phyloP scores from a whole-genome alignment of 2,888 invertebrate genomes.

The Octodonta nipae region DNA sequence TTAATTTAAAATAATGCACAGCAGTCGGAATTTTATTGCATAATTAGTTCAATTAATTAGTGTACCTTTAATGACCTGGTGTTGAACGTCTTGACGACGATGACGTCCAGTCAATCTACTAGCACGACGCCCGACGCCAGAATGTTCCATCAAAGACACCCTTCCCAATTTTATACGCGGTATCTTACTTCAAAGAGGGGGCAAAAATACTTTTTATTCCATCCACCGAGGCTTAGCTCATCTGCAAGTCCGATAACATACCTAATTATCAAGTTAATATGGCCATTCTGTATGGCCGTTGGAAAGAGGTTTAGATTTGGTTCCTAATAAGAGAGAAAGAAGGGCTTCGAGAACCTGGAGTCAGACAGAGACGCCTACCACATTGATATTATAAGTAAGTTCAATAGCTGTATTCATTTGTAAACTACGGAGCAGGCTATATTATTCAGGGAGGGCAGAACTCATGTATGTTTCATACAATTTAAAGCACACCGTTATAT shows the following conservation, averaged over 20 bases:
- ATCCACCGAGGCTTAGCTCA: slow-evolving; percentile 59
- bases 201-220: slow-evolving; percentile 58
- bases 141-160: slow-evolving; percentile 38
- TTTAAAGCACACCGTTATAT: slow-evolving; percentile 41
- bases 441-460: slow-evolving; percentile 38
- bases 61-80: slow-evolving; percentile 22
- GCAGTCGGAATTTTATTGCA: too few relatives aligned
- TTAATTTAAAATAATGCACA: too few relatives aligned
- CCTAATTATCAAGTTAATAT: slow-evolving; percentile 85
- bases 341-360: slow-evolving; percentile 20
- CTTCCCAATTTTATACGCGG: slow-evolving; percentile 38
- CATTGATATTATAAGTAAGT: slow-evolving; percentile 60
- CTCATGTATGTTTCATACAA: slow-evolving; percentile 48
- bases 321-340: slow-evolving; percentile 35
- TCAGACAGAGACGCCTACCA: slow-evolving; percentile 31
- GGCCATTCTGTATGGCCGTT: slow-evolving; percentile 57
- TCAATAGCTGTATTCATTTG: slow-evolving; percentile 60
- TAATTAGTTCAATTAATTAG: too few relatives aligned
- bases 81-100: slow-evolving; percentile 15
- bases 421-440: slow-evolving; percentile 43
- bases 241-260: slow-evolving; percentile 82
- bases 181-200: slow-evolving; percentile 39
- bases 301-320: slow-evolving; percentile 40
- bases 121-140: slow-evolving; percentile 31
- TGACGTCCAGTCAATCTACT: slow-evolving; percentile 21